These are phyloP conservation scores for Thinocorus orbignyianus DNA, from an alignment of 2,113 vertebrate species.

Conservation along the genomic window DNA sequence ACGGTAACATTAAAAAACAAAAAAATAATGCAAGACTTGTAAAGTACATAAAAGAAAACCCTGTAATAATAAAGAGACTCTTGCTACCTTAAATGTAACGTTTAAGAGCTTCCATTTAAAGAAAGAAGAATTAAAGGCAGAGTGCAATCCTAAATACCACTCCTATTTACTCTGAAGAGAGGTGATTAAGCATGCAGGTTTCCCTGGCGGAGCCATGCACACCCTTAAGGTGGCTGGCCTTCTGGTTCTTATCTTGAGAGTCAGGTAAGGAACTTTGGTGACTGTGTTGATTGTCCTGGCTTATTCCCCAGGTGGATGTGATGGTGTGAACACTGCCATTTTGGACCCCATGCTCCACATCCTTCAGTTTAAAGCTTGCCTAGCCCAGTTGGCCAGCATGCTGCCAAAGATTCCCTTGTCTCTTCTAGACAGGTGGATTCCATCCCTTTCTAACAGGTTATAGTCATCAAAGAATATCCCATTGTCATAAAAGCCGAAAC, in stretches of 20 bases:
- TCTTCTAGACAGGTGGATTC: neutral
- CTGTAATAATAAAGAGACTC: neutral
- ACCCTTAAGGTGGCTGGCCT: neutral
- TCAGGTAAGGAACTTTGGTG: neutral
- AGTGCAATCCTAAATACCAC: neutral
- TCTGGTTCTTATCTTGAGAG: neutral
- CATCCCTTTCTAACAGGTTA: neutral
- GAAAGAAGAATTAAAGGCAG: neutral
- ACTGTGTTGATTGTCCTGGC: neutral
- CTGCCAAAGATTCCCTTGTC: neutral
- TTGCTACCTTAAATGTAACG: neutral
- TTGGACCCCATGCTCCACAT: neutral
- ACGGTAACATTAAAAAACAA: neutral
- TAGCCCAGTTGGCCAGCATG: neutral
- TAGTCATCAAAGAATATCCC: neutral
- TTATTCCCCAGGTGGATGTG: neutral
- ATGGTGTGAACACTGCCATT: neutral
- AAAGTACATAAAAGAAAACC: neutral
- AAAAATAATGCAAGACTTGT: neutral
- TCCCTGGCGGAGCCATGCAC: neutral
- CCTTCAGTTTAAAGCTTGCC: neutral
- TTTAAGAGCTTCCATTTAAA: conserved; percentile 20
- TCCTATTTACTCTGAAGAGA: neutral
- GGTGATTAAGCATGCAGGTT: neutral
- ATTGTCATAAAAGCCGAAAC: neutral